Conservation (phyloP, 2,113 vertebrate genomes). For the Cathartes aura region DNA sequence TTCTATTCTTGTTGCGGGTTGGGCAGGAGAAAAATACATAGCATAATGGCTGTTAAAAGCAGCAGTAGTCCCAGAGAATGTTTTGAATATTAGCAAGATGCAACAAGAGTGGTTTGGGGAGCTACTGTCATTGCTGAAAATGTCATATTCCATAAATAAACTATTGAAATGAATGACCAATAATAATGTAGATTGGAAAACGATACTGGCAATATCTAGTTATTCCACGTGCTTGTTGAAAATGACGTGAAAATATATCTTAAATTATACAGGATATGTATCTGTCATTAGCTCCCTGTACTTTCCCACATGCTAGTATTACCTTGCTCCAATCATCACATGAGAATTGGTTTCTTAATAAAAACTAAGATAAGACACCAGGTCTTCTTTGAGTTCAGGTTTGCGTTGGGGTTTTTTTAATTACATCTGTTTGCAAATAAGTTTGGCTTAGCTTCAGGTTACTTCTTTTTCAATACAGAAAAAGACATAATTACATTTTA, state of each 20-base stretch:
- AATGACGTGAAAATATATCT: background rate
- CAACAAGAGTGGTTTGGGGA: background rate
- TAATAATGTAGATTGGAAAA: background rate
- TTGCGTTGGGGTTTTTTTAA: background rate
- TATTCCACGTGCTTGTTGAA: background rate
- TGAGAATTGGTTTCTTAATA: background rate
- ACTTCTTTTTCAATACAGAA: background rate
- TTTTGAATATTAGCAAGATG: background rate
- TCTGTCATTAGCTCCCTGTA: background rate
- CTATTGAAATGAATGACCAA: background rate
- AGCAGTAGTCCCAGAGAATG: background rate
- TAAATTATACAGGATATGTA: background rate
- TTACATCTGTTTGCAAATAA: background rate
- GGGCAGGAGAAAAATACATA: background rate
- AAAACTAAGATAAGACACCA: background rate
- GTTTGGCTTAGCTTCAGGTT: background rate
- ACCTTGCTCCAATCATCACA: background rate
- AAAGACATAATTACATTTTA: background rate
- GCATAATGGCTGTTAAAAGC: background rate
- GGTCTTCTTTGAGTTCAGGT: background rate
- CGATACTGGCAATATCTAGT: background rate
- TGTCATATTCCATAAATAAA: background rate
- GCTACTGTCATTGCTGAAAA: background rate
- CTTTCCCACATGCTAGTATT: background rate
- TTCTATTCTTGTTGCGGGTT: background rate